These are phyloP conservation scores for Plodia interpunctella DNA, from an alignment of 1,140 invertebrate genomes.

Conservation along the genomic window DNA sequence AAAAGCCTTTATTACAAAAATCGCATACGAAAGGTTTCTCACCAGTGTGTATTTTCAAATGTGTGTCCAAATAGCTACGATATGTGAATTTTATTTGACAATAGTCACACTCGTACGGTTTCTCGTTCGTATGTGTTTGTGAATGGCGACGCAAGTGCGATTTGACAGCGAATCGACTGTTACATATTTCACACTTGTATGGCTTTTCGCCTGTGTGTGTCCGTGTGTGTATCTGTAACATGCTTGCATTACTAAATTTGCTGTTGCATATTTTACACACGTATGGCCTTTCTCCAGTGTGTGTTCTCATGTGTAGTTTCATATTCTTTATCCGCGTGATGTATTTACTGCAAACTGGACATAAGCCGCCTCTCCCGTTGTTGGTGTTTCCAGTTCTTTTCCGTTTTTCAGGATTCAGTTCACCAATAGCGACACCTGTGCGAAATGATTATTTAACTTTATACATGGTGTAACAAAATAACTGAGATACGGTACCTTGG, in stretches of 20 bases:
- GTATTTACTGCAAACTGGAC: not conserved
- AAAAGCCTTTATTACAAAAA: conserved; percentile 27
- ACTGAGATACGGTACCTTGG: too few species aligned
- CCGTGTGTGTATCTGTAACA: conserved; percentile 50
- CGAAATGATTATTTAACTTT: too few species aligned
- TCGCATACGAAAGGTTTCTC: conserved; percentile 79
- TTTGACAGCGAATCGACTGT: not conserved
- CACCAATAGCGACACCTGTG: too few species aligned
- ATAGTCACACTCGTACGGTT: not conserved
- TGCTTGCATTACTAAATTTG: conserved; percentile 63
- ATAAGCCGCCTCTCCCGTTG: not conserved
- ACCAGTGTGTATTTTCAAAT: conserved; percentile 2
- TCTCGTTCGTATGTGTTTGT: not conserved
- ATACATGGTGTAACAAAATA: too few species aligned
- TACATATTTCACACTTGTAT: not conserved
- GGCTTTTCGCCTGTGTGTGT: conserved; percentile 24
- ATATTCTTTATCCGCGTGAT: conserved; percentile 19
- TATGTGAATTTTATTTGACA: not conserved
- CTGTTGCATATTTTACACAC: conserved; percentile 78
- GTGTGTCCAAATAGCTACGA: not conserved
- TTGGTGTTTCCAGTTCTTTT: not conserved
- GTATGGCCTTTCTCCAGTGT: conserved; percentile 73
- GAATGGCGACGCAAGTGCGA: not conserved
- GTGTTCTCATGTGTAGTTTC: conserved; percentile 27
- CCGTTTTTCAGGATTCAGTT: not conserved